phyloP scores from a whole-genome alignment of 2,888 invertebrate genomes.

The Nemapogon koenigi region DNA sequence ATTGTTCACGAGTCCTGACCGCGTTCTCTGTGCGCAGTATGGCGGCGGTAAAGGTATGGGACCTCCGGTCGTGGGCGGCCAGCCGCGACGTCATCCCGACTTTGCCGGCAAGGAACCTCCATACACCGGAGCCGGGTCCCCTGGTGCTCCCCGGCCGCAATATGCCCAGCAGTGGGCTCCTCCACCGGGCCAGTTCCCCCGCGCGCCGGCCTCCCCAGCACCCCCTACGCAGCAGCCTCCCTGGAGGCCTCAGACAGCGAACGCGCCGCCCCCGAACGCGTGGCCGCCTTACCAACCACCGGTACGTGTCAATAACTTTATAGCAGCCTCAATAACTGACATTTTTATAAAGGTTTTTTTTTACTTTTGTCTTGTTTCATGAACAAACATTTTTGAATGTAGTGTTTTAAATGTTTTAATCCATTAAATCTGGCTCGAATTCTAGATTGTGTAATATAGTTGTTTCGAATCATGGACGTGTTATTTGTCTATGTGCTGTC shows the following conservation, averaged over 20 bases:
- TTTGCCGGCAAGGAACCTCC: constrained; percentile 72
- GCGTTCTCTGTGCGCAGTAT: too few species aligned
- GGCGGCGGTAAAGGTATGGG: constrained; percentile 57
- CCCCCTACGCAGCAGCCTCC: constrained; percentile 27
- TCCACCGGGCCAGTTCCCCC: constrained; percentile 5
- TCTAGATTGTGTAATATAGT: too few species aligned
- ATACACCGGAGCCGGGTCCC: constrained; percentile 28
- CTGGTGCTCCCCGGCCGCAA: constrained; percentile 33
- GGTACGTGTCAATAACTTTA: too few species aligned
- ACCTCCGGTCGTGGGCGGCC: constrained; percentile 66
- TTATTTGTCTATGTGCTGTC: too few species aligned
- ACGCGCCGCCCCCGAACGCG: constrained; percentile 15
- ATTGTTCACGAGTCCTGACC: too few species aligned
- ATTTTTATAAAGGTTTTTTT: too few species aligned
- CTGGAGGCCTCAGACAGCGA: neutral
- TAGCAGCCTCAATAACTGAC: too few species aligned
- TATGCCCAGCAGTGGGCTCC: neutral
- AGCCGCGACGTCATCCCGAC: constrained; percentile 81
- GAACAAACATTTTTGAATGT: too few species aligned
- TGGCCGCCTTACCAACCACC: constrained; percentile 33
- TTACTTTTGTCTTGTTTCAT: too few species aligned
- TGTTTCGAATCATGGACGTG: too few species aligned
- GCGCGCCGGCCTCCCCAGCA: constrained; percentile 2
- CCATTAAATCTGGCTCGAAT: too few species aligned
- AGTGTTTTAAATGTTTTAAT: too few species aligned